A percentile compares a stretch with the other conserved stretches of the same genome.
Conservation (phyloP, 1,140 invertebrate genomes). For the Plectrocnemia conspersa region DNA sequence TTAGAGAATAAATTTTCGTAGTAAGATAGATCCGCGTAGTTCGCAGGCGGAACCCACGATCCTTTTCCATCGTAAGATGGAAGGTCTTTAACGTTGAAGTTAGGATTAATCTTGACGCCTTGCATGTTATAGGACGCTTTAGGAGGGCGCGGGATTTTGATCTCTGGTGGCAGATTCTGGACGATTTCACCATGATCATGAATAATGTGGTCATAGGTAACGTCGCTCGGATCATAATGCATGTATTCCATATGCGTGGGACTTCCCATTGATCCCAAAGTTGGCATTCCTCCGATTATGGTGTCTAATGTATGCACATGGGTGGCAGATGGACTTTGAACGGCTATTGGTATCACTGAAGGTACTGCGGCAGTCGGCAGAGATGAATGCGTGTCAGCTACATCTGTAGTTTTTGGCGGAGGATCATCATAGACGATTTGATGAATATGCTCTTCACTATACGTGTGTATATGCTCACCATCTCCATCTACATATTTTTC, state of each 20-base stretch:
- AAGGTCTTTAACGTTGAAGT: constrained; percentile 25
- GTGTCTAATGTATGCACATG: constrained; percentile 5
- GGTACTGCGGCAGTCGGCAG: neutral
- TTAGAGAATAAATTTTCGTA: constrained; percentile 44
- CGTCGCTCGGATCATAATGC: constrained; percentile 46
- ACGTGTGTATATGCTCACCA: constrained; percentile 51
- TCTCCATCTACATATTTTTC: constrained; percentile 51
- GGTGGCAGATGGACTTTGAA: constrained; percentile 38
- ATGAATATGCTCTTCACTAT: constrained; percentile 50
- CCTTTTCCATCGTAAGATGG: constrained; percentile 33
- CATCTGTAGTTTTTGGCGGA: neutral
- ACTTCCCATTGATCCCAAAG: constrained; percentile 41
- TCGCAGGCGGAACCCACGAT: constrained; percentile 33
- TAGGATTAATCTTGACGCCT: constrained; percentile 38
- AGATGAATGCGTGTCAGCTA: neutral
- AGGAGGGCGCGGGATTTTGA: constrained; percentile 35
- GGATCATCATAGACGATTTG: constrained; percentile 45
- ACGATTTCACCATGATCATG: constrained; percentile 50
- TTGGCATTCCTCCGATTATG: constrained; percentile 25
- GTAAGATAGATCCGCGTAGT: constrained; percentile 42
- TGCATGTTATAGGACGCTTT: constrained; percentile 45
- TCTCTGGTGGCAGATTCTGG: constrained; percentile 40
- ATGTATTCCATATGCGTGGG: constrained; percentile 43
- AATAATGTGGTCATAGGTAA: constrained; percentile 49
- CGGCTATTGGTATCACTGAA: constrained; percentile 36